A percentile compares a stretch with the other conserved stretches of the same genome.
These are phyloP conservation scores for Lampris megalopsis DNA, from an alignment of 2,113 vertebrate genomes.

Conservation along the genomic window DNA sequence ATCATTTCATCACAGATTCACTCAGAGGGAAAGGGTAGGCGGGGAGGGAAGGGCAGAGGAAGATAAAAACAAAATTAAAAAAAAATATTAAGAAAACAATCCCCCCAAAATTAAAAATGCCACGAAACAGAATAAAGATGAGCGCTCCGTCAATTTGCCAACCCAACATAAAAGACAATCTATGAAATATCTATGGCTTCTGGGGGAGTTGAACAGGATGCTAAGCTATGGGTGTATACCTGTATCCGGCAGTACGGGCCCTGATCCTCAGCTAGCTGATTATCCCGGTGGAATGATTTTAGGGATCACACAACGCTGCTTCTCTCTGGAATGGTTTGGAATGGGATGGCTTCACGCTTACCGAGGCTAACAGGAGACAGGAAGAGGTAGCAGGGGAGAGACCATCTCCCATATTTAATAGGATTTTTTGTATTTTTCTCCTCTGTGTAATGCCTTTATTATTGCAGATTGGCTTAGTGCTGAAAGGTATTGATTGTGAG, in stretches of 20 bases:
- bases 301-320: conserved; percentile 59
- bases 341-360: conserved; percentile 44
- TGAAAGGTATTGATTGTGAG: conserved; percentile 83
- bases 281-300: conserved; percentile 55
- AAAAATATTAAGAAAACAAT: conserved; percentile 53
- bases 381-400: conserved; percentile 60
- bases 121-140: conserved; percentile 85
- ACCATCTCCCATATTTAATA: conserved; percentile 79
- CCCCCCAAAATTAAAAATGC: conserved; percentile 80
- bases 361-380: conserved; percentile 73
- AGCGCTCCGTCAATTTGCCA: conserved; percentile 73
- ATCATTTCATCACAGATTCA: conserved; percentile 71
- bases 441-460: conserved; percentile 83
- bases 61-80: conserved; percentile 1
- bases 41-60: conserved; percentile 24
- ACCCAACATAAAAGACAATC: conserved; percentile 80
- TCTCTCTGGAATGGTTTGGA: conserved; percentile 25
- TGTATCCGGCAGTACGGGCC: conserved; percentile 44
- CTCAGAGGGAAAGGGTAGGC: conserved; percentile 63
- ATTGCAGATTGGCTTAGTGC: conserved; percentile 82
- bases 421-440: conserved; percentile 74
- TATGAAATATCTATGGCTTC: conserved; percentile 80
- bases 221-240: conserved; percentile 69
- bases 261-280: conserved; percentile 64
- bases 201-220: conserved; percentile 71